Base-by-base conservation (phyloP, 2,113 vertebrate species). In the Jaculus jaculus region DNA sequence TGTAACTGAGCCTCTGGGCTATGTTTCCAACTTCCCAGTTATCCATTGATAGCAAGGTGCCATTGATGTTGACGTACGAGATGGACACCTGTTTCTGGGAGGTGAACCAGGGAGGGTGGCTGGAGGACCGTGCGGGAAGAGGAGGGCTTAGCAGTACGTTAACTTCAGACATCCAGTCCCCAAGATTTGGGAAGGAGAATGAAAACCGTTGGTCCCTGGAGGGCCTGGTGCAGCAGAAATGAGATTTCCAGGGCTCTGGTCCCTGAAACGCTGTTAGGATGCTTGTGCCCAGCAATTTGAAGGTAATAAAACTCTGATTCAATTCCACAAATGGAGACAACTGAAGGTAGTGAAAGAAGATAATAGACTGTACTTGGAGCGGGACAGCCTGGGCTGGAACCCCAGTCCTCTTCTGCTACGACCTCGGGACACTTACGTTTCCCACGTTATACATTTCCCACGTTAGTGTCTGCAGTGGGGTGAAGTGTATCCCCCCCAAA, bases 271-370 rank as follows among this genome's bases (percentile, higher is more conserved):
- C 28, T 47, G 65, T 96, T 93, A 95, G 84, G 78, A 88, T 32
- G 65, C 73, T 42, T 47, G 94, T 82, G 69, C 32, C 87, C 78
- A 85, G 81, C 84, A 93, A 90, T 92, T 68, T 91, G 93, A 92
- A 95, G 92, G 94, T 79, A 82, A 87, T 95, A 95, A 96, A 87
- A 83, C 84, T 78, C 90, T 79, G 87, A 96, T 94, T 96, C 73
- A 61, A 68, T 91, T 91, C 84, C 65, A 71, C 92, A 95, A 91
- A 94, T 93, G 87, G 89, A 96, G 91, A 92, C 73, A 81, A 92
- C 91, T 2, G 81, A 66, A n/a, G 10, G 24, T 81, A 73, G 82
- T 34, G 66, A 69, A 42, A 83, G 23, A 42, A 21, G 54, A 37
- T 74, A 32, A 89, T 15, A 3, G n/a, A 23, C 54, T 16, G 20